Conservation (phyloP, 1,140 invertebrate genomes). For the Drosophila quadrilineata region DNA sequence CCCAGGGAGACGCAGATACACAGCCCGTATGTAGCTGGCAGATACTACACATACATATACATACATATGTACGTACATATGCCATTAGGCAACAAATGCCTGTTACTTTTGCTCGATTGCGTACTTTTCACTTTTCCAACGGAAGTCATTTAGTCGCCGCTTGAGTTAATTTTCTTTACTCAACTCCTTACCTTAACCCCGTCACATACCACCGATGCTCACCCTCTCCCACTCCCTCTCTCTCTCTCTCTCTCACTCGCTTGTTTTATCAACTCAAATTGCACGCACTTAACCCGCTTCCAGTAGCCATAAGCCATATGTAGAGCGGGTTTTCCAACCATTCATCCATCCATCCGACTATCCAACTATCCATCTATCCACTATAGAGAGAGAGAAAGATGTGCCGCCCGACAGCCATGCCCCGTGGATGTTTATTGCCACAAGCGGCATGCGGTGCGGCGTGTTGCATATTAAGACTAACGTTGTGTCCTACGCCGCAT, state of each 20-base stretch:
- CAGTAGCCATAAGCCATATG: constrained; percentile 60
- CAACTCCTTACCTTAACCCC: neutral
- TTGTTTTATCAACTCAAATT: constrained; percentile 68
- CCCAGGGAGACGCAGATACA: too few species aligned
- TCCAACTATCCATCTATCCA: constrained; percentile 14
- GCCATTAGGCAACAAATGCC: constrained; percentile 38
- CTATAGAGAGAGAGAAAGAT: neutral
- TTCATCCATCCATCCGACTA: too few species aligned
- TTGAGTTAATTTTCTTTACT: constrained; percentile 49
- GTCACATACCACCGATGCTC: too few species aligned
- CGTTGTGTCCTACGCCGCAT: constrained; percentile 28
- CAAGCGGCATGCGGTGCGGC: constrained; percentile 26
- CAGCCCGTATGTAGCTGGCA: too few species aligned
- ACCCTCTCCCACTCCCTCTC: neutral
- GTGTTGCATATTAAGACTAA: constrained; percentile 46
- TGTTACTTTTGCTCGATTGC: constrained; percentile 31
- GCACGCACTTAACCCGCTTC: constrained; percentile 76
- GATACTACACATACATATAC: too few species aligned
- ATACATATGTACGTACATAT: too few species aligned
- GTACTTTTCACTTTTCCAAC: constrained; percentile 64
- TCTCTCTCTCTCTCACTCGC: neutral
- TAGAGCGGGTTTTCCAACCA: constrained; percentile 60
- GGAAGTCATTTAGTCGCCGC: constrained; percentile 66
- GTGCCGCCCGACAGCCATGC: constrained; percentile 4
- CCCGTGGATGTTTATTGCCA: constrained; percentile 35